Evolutionary conservation across 1,140 invertebrate genomes (phyloP).

Genomic region (Cydia splendana): DNA sequence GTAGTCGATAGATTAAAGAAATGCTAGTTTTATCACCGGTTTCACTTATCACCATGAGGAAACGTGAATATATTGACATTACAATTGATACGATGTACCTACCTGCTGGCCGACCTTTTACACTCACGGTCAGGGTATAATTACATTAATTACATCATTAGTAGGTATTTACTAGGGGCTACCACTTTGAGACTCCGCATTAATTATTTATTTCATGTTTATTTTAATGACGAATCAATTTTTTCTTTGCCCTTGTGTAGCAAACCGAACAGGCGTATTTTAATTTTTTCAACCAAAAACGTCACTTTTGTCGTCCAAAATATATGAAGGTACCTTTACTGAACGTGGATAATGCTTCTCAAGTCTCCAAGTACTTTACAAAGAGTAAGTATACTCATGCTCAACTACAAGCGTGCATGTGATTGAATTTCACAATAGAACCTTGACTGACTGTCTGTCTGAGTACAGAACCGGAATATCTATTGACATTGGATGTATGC

Average conservation of each 20-base stretch:
- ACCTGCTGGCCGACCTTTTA: neutral
- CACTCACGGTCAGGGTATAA: neutral
- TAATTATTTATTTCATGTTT: too few species aligned
- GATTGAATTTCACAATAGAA: constrained; percentile 7
- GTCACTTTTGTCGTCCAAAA: too few species aligned
- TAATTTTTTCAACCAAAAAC: too few species aligned
- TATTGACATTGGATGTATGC: constrained; percentile 12
- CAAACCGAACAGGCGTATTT: too few species aligned
- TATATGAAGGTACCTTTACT: too few species aligned
- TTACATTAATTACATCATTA: neutral
- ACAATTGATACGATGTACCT: neutral
- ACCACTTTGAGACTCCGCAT: too few species aligned
- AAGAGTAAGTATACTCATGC: neutral
- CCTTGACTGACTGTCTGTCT: neutral
- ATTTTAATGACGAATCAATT: too few species aligned
- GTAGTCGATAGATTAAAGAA: too few species aligned
- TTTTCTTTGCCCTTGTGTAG: too few species aligned
- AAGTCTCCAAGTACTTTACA: too few species aligned
- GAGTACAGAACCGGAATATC: neutral
- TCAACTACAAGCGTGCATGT: neutral
- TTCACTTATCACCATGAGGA: neutral
- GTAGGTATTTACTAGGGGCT: neutral
- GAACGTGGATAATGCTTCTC: too few species aligned
- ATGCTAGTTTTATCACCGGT: too few species aligned
- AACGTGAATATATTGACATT: neutral